Conservation (phyloP, 2,888 invertebrate genomes). For the Drosophila nigricruria region DNA sequence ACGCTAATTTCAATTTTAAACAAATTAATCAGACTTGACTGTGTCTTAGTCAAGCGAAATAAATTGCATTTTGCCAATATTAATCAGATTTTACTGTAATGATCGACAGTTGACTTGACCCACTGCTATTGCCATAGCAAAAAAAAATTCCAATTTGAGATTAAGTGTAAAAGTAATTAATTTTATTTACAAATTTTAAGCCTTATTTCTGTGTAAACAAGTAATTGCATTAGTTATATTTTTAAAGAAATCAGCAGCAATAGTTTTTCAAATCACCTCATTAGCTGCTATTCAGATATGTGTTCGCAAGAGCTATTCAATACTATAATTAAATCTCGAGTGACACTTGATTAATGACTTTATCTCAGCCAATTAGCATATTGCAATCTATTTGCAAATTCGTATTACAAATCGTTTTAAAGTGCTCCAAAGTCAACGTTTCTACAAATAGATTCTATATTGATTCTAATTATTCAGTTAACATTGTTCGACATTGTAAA, state of each 20-base stretch:
- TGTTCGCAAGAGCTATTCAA: constrained; percentile 28
- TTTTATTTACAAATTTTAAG: background rate
- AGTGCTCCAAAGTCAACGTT: constrained; percentile 24
- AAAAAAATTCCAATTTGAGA: background rate
- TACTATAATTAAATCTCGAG: constrained; percentile 37
- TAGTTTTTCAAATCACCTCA: constrained; percentile 18
- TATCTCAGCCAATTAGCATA: constrained; percentile 49
- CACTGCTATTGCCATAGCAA: background rate
- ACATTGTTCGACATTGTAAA: background rate
- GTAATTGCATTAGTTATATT: background rate
- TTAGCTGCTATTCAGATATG: constrained; percentile 28
- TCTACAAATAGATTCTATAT: constrained; percentile 10
- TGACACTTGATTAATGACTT: constrained; percentile 55
- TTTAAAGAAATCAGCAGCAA: constrained; percentile 3
- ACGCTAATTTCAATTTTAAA: background rate
- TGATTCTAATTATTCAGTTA: constrained; percentile 7
- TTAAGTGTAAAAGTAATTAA: constrained; percentile 11
- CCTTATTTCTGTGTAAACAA: background rate
- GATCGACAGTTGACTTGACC: constrained; percentile 7
- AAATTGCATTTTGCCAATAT: background rate
- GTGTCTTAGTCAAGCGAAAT: background rate
- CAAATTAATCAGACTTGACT: background rate
- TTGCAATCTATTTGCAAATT: constrained; percentile 42
- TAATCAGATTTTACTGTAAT: background rate
- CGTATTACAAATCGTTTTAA: constrained; percentile 31